phyloP scores from a whole-genome alignment of 2,888 invertebrate genomes.

The Eulithis prunata region DNA sequence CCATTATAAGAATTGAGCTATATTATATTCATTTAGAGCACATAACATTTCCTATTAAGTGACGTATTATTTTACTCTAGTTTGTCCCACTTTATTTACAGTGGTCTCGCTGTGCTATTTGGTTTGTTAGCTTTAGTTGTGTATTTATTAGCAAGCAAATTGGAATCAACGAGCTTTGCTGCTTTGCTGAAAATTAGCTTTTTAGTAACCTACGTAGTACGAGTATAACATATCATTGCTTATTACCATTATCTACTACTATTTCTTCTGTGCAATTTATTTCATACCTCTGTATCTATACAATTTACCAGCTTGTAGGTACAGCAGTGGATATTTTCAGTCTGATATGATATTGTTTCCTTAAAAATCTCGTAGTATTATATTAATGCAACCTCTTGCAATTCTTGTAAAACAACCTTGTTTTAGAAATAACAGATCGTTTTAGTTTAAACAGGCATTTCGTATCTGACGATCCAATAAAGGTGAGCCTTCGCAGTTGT shows the following conservation, averaged over 20 bases:
- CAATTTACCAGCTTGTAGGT: too few relatives aligned
- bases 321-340: too few relatives aligned
- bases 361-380: neutral
- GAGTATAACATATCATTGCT: neutral
- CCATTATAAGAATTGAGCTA: slow-evolving; percentile 54
- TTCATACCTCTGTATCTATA: too few relatives aligned
- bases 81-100: slow-evolving; percentile 65
- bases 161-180: slow-evolving; percentile 19
- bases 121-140: slow-evolving; percentile 43
- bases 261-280: too few relatives aligned
- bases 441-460: slow-evolving; percentile 30
- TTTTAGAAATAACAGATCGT: slow-evolving; percentile 47
- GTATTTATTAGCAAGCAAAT: slow-evolving; percentile 38
- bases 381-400: neutral
- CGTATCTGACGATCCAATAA: slow-evolving; percentile 66
- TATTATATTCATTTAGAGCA: slow-evolving; percentile 67
- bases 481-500: slow-evolving; percentile 71
- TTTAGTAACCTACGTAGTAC: slow-evolving; percentile 12
- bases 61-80: slow-evolving; percentile 64
- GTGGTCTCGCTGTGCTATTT: slow-evolving; percentile 52
- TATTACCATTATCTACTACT: too few relatives aligned
- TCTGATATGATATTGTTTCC: neutral
- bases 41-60: slow-evolving; percentile 69
- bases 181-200: slow-evolving; percentile 8
- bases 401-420: neutral